Base-by-base conservation (phyloP, 2,113 vertebrate species). In the Tenrec ecaudatus region DNA sequence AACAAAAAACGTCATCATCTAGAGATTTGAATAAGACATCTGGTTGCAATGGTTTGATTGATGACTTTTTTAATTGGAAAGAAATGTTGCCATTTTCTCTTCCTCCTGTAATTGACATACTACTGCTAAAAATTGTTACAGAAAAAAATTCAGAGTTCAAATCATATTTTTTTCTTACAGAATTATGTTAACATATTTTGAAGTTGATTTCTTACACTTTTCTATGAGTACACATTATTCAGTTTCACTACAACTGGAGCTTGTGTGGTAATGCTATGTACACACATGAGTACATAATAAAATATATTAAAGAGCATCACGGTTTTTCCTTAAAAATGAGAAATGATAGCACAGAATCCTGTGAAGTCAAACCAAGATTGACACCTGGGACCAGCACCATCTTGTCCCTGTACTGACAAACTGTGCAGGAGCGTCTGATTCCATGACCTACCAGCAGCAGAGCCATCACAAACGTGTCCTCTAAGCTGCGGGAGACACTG, bases 91-190 rank as follows among this genome's bases (percentile, higher is more conserved):
- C 47, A 53, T 53, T 22, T 57, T 47, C 73, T 47, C 73, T 82
- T 10, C 82, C 23, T 77, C 22, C 33, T 88, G 47, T 47, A 71
- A 88, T 25, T 71, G 38, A 89, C 20, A 83, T 79, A 7, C 3
- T 27, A 10, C 68, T 75, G 0, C 77, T 81, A 16, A 92, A 91
- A 31, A 1, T 81, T 86, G 47, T 40, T 33, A 79, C 6, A 79
- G 29, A 22, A 38, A 82, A 82, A 93, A 94, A 83, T 76, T 88
- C 11, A 60, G n/a, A 40, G 69, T 81, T 83, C 9, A 47, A 38
- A 68, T 38, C 6, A 23, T 64, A 79, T 0, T 64, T 68, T 0
- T 58, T 40, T 33, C 31, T 38, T 22, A 43, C 2, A 76, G 75
- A 82, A 38, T 22, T 20, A 1, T 91, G 2, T 57, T 80, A 40